phyloP scores from a whole-genome alignment of 2,797 vertebrate genomes.

The Clamator glandarius region DNA sequence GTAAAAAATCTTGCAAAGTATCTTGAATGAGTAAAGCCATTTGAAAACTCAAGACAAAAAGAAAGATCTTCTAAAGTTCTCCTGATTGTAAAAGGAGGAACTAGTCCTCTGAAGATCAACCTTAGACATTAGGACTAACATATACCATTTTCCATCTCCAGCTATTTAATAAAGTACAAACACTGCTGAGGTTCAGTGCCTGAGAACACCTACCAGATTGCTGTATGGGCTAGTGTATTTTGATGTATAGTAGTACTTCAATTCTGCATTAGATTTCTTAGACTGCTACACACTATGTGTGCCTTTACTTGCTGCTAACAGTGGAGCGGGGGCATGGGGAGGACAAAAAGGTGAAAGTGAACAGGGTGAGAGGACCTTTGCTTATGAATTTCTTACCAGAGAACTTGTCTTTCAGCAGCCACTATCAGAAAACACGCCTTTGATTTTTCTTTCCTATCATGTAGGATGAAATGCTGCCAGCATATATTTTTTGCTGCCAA shows the following conservation, averaged over 20 bases:
- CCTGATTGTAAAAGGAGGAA: not conserved
- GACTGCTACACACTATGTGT: not conserved
- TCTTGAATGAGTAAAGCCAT: not conserved
- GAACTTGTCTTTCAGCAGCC: not conserved
- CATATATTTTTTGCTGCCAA: not conserved
- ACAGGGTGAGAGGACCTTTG: not conserved
- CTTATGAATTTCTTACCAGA: not conserved
- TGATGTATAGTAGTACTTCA: not conserved
- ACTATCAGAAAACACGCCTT: not conserved
- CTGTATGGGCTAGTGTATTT: not conserved
- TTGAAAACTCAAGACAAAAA: not conserved
- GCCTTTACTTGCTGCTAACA: not conserved
- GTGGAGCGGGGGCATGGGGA: rapidly evolving
- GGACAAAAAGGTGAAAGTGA: not conserved
- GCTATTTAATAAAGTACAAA: not conserved
- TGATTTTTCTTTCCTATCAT: constrained; percentile 21
- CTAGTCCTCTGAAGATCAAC: not conserved
- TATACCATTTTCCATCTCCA: not conserved
- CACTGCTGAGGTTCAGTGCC: not conserved
- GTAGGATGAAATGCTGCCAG: constrained; percentile 17
- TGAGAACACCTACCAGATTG: not conserved
- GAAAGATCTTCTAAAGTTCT: not conserved
- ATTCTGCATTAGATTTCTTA: not conserved
- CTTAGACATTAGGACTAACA: not conserved
- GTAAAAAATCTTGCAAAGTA: not conserved